Evolutionary conservation across 92 coral and sea anemone genomes (phyloP).

Genomic region (Porites rus): DNA sequence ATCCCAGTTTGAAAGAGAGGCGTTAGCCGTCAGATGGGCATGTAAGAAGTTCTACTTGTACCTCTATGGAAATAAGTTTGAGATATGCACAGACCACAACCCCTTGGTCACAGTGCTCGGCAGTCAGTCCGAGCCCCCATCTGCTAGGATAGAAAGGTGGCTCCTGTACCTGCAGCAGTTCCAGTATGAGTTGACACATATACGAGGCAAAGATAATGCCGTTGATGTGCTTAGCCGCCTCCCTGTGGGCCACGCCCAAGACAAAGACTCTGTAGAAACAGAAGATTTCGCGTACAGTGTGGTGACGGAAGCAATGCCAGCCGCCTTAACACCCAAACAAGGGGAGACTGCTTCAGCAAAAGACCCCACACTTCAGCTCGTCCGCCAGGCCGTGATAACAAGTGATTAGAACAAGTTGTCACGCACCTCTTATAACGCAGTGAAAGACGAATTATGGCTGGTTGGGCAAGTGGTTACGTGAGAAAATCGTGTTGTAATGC

Average conservation of each 20-base stretch:
- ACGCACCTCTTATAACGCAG: slow-evolving; percentile 55
- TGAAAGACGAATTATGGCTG: slow-evolving; percentile 45
- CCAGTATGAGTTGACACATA: slow-evolving; percentile 51
- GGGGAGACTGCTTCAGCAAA: slow-evolving; percentile 43
- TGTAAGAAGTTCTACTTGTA: slow-evolving; percentile 59
- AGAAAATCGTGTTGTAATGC: slow-evolving; percentile 56
- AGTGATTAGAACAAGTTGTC: slow-evolving; percentile 42
- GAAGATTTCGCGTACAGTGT: slow-evolving; percentile 69
- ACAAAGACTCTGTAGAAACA: slow-evolving; percentile 14
- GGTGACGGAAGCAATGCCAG: slow-evolving; percentile 46
- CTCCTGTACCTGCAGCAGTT: slow-evolving; percentile 69
- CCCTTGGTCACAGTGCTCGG: slow-evolving; percentile 43
- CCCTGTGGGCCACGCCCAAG: slow-evolving; percentile 45
- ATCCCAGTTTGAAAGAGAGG: slow-evolving; percentile 75
- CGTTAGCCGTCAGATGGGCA: slow-evolving; percentile 61
- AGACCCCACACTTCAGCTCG: slow-evolving; percentile 47
- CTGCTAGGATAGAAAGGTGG: slow-evolving; percentile 71
- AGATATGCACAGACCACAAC: slow-evolving; percentile 64
- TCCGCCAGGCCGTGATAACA: slow-evolving; percentile 55
- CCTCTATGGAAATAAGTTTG: slow-evolving; percentile 40
- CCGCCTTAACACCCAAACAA: slow-evolving; percentile 52
- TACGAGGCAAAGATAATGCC: slow-evolving; percentile 47
- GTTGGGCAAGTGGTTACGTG: slow-evolving; percentile 59
- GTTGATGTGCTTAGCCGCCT: slow-evolving; percentile 68
- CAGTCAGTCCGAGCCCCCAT: slow-evolving; percentile 45